A percentile compares a stretch with the other conserved stretches of the same genome.
phyloP scores from a whole-genome alignment of 2,888 invertebrate species.

The Resseliella maxima region DNA sequence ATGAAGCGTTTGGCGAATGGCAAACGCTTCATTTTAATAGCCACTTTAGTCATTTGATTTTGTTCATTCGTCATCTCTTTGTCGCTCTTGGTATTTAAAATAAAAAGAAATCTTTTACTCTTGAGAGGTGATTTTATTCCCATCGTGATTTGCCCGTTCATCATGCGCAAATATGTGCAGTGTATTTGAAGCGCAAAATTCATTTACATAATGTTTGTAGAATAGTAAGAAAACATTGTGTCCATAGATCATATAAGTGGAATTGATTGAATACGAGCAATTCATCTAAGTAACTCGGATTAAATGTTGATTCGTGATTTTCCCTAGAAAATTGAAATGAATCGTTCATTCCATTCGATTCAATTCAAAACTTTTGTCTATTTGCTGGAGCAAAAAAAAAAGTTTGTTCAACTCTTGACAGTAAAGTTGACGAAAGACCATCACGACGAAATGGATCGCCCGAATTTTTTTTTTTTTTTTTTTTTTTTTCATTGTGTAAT shows the following conservation, averaged over 20 bases:
- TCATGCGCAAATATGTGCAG: not conserved
- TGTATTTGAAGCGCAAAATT: not conserved
- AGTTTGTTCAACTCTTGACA: too few relatives aligned
- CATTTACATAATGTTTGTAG: not conserved
- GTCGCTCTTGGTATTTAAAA: not conserved
- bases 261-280: not conserved
- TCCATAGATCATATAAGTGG: not conserved
- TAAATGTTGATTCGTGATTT: not conserved
- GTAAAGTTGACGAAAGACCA: too few relatives aligned
- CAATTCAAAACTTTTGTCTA: constrained; percentile 16
- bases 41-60: constrained; percentile 2
- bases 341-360: constrained; percentile 32
- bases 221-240: not conserved
- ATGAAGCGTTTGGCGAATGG: not conserved
- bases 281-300: not conserved
- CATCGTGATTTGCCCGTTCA: not conserved
- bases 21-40: constrained; percentile 32
- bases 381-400: not conserved
- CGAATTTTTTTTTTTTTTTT: too few relatives aligned
- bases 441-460: too few relatives aligned
- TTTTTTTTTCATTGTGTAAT: too few relatives aligned
- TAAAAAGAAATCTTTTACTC: not conserved
- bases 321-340: not conserved
- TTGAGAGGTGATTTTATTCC: not conserved
- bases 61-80: not conserved